Evolutionary conservation across 2,797 vertebrate species (phyloP), one percentile per base, ranked within the genome.

Genomic region (Thunnus albacares): DNA sequence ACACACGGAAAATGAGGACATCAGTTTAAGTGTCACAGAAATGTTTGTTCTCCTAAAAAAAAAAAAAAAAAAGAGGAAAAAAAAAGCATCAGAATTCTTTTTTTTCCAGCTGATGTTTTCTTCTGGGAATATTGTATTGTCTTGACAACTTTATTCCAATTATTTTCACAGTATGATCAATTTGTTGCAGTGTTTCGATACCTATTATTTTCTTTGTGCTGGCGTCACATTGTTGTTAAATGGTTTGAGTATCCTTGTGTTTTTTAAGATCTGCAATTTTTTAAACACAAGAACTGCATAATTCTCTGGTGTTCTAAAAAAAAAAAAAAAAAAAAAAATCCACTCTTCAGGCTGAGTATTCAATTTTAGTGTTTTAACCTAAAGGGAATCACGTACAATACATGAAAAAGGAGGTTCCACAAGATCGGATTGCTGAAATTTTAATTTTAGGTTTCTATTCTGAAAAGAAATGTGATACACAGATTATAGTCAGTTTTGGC

Each of bases 1-100:
- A 83, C 75, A 85, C 59, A 66, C n/a, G 47, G 77, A 83, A 90
- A 91, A 87, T 82, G 76, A 92, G 91, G 87, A 88, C 87, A 90
- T 91, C 77, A 88, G 75, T 92, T 92, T 80, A 71, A 79, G 77
- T 88, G 90, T 90, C 82, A 87, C 58, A 66, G 62, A 86, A 85
- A 78, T 90, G 84, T 88, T 90, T 87, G 77, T 90, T 92, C 47
- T 58, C 59, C 24, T 63, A 24, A 17, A 63, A 63, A 8, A 17
- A 62, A 28, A 14, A 30, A 85, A 81, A 78, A 52, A 67, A 70
- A 75, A 80, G 63, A 70, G 73, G 60, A 78, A 52, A 67, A 70
- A 75, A 80, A 65, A 70, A 75, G 60, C 67, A 41, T 62, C 56
- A 49, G 41, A 56, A 58, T 49, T 80, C 24, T 24, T 61, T 43